phyloP scores from a whole-genome alignment of 92 coral and sea anemone species.

The Actinernus sp. region DNA sequence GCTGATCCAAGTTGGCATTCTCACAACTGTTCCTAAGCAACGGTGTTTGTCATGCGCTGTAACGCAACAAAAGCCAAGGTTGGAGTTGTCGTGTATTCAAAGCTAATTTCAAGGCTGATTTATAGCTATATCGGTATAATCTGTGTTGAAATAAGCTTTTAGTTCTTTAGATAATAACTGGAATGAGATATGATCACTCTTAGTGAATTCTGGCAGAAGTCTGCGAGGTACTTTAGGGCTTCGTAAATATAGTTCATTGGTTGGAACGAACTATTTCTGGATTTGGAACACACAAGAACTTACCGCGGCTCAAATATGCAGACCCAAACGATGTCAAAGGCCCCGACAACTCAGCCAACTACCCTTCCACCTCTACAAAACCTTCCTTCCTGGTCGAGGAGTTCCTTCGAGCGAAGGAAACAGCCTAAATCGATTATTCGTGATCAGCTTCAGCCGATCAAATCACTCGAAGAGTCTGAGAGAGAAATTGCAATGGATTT shows the following conservation, averaged over 20 bases:
- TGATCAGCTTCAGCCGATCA: constrained; percentile 76
- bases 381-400: constrained; percentile 99
- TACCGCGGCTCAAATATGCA: constrained; percentile 42
- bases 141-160: neutral
- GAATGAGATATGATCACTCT: neutral
- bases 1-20: constrained; percentile 6
- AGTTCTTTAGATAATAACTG: neutral
- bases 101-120: neutral
- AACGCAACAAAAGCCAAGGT: constrained; percentile 9
- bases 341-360: constrained; percentile 70
- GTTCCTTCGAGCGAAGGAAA: constrained; percentile 88
- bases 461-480: constrained; percentile 48
- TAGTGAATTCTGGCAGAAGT: neutral
- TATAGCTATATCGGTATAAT: neutral
- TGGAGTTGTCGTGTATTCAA: neutral
- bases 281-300: neutral
- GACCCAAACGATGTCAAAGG: constrained; percentile 84
- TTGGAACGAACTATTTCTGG: neutral
- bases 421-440: constrained; percentile 87
- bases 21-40: constrained; percentile 43
- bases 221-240: neutral
- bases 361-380: constrained; percentile 96
- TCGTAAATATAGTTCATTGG: neutral
- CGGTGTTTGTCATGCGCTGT: constrained; percentile 50
- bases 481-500: constrained; percentile 27